Evolutionary conservation across 2,113 vertebrate species (phyloP), one percentile per base, ranked within the genome.

Genomic region (Carassius gibelio): DNA sequence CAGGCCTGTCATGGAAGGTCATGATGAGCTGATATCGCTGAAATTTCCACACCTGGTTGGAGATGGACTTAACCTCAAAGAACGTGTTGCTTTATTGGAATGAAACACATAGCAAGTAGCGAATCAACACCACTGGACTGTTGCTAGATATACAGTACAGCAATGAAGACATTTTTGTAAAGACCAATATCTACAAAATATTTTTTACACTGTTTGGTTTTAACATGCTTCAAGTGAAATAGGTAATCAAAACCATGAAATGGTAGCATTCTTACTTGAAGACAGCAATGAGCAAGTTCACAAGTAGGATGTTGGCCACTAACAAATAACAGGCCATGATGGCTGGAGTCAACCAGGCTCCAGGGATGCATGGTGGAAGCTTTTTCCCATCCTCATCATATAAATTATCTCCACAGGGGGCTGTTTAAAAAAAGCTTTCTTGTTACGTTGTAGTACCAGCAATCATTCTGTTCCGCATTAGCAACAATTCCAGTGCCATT

Each of bases 11-110:
- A 0, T 99, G 96, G 88, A 99, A 99, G 0, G 98, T 99, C 97
- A 99, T 98, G 81, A 99, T 99, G 88, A 99, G 93, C 92, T 99
- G 98, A 83, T 99, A 99, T 36, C 98, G 89, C 93, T 99, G 98
- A 81, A 99, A 99, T 92, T 99, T 99, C 98, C 98, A 99, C 66
- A 99, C 96, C 90, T 99, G 98, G 92, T 99, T 99, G 79, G 98
- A 99, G 90, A 99, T 99, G 85, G 97, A 99, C 88, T 99, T 99
- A 19, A 99, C 96, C 89, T 99, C 98, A 89, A 97, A 97, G 94
- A 99, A 99, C 17, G 98, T 99, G 90, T 99, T 99, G 93, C 97
- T 99, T 93, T 86, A 72, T 45, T 57, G 76, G 68, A 52, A 68
- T 88, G 10, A 13, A 88, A 69, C 4, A 36, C 26, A 26, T 30